Evolutionary conservation across 2,113 vertebrate species (phyloP), one percentile per base, ranked within the genome.

Genomic region (Psettodes erumei): DNA sequence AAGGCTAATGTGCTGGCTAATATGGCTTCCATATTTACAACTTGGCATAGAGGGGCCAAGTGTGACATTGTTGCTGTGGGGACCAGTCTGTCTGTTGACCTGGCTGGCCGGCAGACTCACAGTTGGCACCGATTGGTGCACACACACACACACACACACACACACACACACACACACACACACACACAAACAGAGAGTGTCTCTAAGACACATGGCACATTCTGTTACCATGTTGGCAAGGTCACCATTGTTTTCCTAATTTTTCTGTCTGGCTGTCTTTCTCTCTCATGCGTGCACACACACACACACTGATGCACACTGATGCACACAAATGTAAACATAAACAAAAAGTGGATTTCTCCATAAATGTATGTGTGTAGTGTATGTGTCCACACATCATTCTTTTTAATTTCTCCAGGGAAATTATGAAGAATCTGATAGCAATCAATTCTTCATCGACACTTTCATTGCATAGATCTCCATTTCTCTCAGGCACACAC

Each of bases 141-240:
- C 53, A 74, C 62, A 45, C 30, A 50, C 30, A 37, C 48, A 63
- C 38, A 63, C 35, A 53, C 65, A 59, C 47, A 54, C 58, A 64
- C 33, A 51, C 65, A 63, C 71, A 66, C 60, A 71, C 48, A 65
- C 63, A 69, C 35, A 30, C 63, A 74, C 25, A 65, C 25, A 43
- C 40, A 64, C 28, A n/a, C 64, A 48, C 47, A 43, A 43, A 59
- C 51, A 75, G 61, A 58, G 19, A 69, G 18, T 25, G 45, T 79
- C 60, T 63, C 32, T 50, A 55, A 75, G 61, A 82, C 81, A 82
- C 83, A 75, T 35, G 73, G 76, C 70, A 77, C 85, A 77, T 88
- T 90, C 84, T 90, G 78, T 83, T 82, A 86, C 74, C 85, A 87
- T 85, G 73, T 86, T 94, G 90, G 91, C 89, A 90, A 82, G 82